Evolutionary conservation across 2,113 vertebrate genomes (phyloP).

Genomic region (Aldabrachelys gigantea): DNA sequence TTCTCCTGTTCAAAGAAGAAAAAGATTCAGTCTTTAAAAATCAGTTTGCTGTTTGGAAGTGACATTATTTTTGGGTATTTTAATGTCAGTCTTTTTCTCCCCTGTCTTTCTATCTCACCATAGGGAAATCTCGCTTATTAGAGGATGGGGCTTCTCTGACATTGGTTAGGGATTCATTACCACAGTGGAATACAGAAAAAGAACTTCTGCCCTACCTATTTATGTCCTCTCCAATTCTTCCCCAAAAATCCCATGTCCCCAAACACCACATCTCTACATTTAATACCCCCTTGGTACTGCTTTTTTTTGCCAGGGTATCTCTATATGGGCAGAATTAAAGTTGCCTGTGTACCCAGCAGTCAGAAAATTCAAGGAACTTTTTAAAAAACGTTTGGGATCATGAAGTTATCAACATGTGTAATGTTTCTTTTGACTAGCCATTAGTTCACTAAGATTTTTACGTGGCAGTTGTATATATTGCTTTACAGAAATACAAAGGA

Average conservation of each 20-base stretch:
- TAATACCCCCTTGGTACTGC: background rate
- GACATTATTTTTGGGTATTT: too few species aligned
- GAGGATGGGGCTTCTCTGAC: background rate
- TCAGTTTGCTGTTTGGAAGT: background rate
- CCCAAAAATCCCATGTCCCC: rapidly evolving
- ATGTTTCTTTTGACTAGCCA: background rate
- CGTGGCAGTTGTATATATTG: background rate
- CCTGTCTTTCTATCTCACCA: background rate
- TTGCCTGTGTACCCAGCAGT: background rate
- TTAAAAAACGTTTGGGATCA: background rate
- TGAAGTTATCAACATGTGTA: background rate
- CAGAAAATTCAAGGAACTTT: background rate
- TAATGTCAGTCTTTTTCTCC: background rate
- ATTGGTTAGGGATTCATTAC: too few species aligned
- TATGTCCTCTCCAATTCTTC: background rate
- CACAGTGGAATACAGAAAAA: background rate
- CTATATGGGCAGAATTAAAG: background rate
- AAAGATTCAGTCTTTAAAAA: background rate
- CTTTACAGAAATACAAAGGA: background rate
- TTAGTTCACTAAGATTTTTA: too few species aligned
- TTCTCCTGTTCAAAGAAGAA: background rate
- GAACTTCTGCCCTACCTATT: background rate
- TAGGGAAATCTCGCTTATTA: background rate
- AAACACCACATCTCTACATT: background rate
- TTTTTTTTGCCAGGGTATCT: background rate